A percentile compares a stretch with the other conserved stretches of the same genome.
phyloP scores from a whole-genome alignment of 1,140 invertebrate genomes.

The Dysdera silvatica region DNA sequence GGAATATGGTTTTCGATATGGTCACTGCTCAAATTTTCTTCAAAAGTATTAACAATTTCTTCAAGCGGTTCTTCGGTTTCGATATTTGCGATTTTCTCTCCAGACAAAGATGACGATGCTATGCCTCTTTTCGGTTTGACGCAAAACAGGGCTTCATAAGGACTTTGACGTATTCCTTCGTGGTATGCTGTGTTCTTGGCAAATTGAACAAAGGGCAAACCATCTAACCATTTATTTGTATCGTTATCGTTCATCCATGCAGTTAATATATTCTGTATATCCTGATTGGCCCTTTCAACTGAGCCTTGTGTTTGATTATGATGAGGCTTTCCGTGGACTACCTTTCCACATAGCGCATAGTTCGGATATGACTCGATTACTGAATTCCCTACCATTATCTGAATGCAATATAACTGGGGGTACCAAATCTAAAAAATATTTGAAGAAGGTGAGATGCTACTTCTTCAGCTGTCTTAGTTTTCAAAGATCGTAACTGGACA shows the following conservation, averaged over 20 bases:
- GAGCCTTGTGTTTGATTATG: constrained; percentile 8
- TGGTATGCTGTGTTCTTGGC: too few relatives aligned
- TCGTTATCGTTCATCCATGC: too few relatives aligned
- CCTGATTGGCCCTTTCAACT: neutral
- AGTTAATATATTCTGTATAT: constrained; percentile 18
- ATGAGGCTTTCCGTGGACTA: neutral
- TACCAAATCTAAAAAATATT: constrained; percentile 17
- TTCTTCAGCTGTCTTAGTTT: constrained; percentile 8
- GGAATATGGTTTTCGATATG: too few relatives aligned
- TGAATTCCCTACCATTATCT: constrained; percentile 7
- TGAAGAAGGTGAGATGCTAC: neutral
- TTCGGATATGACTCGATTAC: constrained; percentile 17
- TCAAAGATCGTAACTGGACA: constrained; percentile 5
- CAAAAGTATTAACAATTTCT: too few relatives aligned
- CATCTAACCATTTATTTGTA: constrained; percentile 1
- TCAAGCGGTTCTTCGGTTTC: too few relatives aligned
- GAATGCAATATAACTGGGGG: constrained; percentile 10
- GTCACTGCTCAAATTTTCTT: too few relatives aligned
- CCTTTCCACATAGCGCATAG: constrained; percentile 16
- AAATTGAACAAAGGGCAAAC: constrained; percentile 2
- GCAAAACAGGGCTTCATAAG: too few relatives aligned
- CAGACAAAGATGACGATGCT: too few relatives aligned
- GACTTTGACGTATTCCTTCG: constrained; percentile 14
- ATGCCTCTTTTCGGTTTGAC: too few relatives aligned
- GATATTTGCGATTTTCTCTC: too few relatives aligned